phyloP scores from a whole-genome alignment of 1,140 invertebrate genomes.

The Scaptomyza hsui region DNA sequence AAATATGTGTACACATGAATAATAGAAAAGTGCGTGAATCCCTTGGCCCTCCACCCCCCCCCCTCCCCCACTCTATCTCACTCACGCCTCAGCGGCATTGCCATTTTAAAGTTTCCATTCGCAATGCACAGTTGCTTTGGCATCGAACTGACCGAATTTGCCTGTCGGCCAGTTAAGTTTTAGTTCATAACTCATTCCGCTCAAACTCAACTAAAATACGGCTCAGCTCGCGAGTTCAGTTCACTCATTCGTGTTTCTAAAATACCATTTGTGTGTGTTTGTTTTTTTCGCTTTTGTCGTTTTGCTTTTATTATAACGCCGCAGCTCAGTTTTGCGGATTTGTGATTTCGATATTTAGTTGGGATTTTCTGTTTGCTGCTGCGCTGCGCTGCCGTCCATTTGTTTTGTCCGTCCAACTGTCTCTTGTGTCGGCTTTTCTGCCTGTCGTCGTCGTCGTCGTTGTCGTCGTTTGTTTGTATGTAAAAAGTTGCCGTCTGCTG shows the following conservation, averaged over 20 bases:
- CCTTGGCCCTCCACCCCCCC: neutral
- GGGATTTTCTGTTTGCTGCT: conserved; percentile 52
- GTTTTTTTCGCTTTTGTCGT: conserved; percentile 14
- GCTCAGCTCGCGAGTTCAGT: conserved; percentile 14
- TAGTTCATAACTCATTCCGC: conserved; percentile 46
- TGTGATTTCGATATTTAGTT: conserved; percentile 82
- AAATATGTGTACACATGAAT: conserved; percentile 6
- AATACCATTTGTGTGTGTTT: conserved; percentile 48
- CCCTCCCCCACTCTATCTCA: neutral
- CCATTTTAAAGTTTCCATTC: no score
- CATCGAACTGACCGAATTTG: conserved; percentile 12
- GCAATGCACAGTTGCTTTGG: no score
- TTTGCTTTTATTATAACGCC: no score
- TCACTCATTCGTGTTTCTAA: conserved; percentile 57
- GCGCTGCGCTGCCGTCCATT: conserved; percentile 6
- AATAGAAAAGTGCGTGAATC: conserved; percentile 17
- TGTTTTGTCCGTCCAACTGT: conserved; percentile 23
- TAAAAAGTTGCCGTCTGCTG: conserved; percentile 50
- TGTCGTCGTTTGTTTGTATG: conserved; percentile 30
- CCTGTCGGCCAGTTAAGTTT: conserved; percentile 26
- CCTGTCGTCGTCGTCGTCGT: conserved; percentile 32
- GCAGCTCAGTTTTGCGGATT: conserved; percentile 68
- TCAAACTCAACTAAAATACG: conserved; percentile 9
- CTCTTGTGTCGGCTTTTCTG: conserved; percentile 30
- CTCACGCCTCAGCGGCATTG: no score